Percentiles rank a stretch among this genome's conserved stretches.
Evolutionary conservation across 2,113 vertebrate genomes (phyloP).

Genomic region (Lepisosteus oculatus): DNA sequence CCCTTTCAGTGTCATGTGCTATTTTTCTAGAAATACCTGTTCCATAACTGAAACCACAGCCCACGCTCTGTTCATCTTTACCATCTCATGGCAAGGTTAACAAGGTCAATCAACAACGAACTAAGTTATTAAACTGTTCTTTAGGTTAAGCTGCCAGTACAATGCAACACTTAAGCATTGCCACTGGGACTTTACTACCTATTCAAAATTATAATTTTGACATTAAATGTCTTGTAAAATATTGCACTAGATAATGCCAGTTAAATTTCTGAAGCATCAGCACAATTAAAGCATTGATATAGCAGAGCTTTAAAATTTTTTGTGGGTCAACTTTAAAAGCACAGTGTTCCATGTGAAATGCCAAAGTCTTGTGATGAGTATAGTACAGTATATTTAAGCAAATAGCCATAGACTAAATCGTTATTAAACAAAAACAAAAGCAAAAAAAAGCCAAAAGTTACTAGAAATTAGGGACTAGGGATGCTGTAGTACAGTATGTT

Average conservation of each 20-base stretch:
- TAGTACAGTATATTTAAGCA: too few relatives aligned
- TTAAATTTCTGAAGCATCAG: constrained; percentile 44
- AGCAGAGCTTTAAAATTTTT: constrained; percentile 27
- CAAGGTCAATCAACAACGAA: constrained; percentile 12
- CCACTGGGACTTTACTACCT: constrained; percentile 26
- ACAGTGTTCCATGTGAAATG: too few relatives aligned
- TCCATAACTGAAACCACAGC: constrained; percentile 4
- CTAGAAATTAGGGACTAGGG: too few relatives aligned
- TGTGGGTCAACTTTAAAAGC: neutral
- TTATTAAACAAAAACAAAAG: too few relatives aligned
- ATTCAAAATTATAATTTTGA: constrained; percentile 37
- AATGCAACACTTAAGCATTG: constrained; percentile 21
- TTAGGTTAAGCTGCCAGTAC: constrained; percentile 19
- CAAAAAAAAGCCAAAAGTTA: too few relatives aligned
- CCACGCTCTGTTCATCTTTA: neutral
- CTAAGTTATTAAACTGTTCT: constrained; percentile 10
- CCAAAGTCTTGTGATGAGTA: too few relatives aligned
- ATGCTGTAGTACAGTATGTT: too few relatives aligned
- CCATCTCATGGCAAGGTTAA: constrained; percentile 15
- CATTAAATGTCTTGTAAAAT: constrained; percentile 39
- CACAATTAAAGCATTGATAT: constrained; percentile 35
- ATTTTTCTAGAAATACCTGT: constrained; percentile 7
- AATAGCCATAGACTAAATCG: too few relatives aligned
- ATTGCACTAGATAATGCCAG: constrained; percentile 31
- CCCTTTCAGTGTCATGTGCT: neutral